A percentile compares a stretch with the other conserved stretches of the same genome.
These are phyloP conservation scores for Neoseiulus cucumeris DNA, from an alignment of 1,140 invertebrate genomes.

Conservation along the genomic window DNA sequence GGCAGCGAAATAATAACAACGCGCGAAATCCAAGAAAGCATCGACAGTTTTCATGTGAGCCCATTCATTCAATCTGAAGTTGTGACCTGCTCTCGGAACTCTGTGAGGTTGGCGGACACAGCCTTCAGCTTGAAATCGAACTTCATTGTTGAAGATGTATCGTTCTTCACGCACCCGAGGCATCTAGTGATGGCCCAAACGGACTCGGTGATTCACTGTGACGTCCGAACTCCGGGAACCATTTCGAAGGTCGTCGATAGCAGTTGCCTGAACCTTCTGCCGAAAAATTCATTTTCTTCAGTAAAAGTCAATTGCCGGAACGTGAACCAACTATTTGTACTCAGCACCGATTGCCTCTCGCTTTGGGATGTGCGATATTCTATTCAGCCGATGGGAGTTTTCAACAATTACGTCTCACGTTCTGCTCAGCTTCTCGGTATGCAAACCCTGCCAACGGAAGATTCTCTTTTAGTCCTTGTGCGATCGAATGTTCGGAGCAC, in stretches of 20 bases:
- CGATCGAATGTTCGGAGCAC: not conserved
- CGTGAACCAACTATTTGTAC: not conserved
- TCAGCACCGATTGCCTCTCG: not conserved
- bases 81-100: not conserved
- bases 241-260: not conserved
- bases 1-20: not conserved
- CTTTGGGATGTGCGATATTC: conserved; percentile 3
- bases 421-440: not conserved
- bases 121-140: not conserved
- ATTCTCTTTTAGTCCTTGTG: not conserved
- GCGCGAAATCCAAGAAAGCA: not conserved
- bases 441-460: not conserved
- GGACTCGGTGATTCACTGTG: not conserved
- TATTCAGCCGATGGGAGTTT: not conserved
- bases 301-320: not conserved
- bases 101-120: not conserved
- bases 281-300: not conserved
- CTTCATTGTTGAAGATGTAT: not conserved
- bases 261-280: not conserved
- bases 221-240: not conserved
- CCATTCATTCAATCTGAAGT: not conserved
- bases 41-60: not conserved
- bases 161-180: not conserved
- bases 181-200: not conserved
- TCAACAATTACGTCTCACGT: not conserved